A percentile compares a stretch with the other conserved stretches of the same genome.
phyloP scores from a whole-genome alignment of 1,140 invertebrate genomes.

The Artemia franciscana region DNA sequence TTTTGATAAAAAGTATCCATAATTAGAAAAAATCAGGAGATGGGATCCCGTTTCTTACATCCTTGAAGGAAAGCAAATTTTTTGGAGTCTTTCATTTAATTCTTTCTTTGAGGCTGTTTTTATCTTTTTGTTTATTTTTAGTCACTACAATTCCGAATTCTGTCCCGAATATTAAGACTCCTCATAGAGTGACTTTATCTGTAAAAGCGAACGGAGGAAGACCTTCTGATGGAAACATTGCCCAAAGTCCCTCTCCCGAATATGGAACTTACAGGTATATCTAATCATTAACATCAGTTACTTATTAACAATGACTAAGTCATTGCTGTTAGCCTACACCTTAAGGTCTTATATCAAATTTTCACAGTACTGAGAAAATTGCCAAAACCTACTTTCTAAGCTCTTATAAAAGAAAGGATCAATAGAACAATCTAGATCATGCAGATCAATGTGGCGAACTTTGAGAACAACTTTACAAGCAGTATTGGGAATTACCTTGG shows the following conservation, averaged over 20 bases:
- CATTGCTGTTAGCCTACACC: too few species aligned
- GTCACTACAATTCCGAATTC: neutral
- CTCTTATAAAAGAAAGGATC: too few species aligned
- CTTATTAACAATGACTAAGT: too few species aligned
- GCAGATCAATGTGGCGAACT: too few species aligned
- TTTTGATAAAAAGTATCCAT: too few species aligned
- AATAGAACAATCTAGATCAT: too few species aligned
- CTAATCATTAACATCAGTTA: too few species aligned
- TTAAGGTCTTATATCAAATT: too few species aligned
- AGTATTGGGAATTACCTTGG: too few species aligned
- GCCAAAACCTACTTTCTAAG: too few species aligned
- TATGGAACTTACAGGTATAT: neutral
- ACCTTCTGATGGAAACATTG: neutral
- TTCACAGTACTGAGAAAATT: too few species aligned
- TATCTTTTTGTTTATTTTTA: neutral
- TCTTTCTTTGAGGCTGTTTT: neutral
- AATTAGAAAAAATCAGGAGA: neutral
- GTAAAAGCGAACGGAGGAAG: neutral
- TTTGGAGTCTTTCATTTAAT: neutral
- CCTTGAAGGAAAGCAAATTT: neutral
- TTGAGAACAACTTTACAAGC: too few species aligned
- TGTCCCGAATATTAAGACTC: neutral
- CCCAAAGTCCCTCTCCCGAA: neutral
- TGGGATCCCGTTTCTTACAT: neutral
- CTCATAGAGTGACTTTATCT: neutral